A percentile compares a stretch with the other conserved stretches of the same genome.
Conservation (phyloP, 1,140 invertebrate genomes). For the Saccostrea echinata region DNA sequence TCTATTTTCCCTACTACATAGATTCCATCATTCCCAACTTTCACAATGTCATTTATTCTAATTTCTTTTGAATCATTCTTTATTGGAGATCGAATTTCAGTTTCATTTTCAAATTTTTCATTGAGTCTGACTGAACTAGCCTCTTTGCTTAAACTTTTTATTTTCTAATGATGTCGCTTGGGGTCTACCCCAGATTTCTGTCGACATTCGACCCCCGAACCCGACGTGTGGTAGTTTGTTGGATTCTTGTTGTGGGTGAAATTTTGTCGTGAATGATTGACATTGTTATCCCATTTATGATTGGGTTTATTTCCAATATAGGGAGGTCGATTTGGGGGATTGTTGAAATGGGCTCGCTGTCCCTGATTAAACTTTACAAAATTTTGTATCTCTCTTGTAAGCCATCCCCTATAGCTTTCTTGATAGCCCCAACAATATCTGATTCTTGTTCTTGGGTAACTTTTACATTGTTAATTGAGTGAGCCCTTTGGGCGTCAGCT, state of each 20-base stretch:
- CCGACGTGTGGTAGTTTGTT: not conserved
- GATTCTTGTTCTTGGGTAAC: not conserved
- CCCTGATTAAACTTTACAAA: not conserved
- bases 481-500: not conserved
- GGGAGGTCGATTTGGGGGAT: not conserved
- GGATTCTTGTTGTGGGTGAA: not conserved
- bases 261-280: no score
- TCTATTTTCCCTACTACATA: no score
- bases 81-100: not conserved
- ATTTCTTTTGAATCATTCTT: constrained; percentile 34
- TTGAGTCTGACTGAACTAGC: not conserved
- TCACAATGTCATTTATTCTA: constrained; percentile 1
- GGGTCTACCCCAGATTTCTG: not conserved
- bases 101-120: not conserved
- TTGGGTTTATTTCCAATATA: not conserved
- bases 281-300: no score
- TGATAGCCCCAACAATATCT: not conserved
- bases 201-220: not conserved
- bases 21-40: not conserved
- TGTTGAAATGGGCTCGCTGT: not conserved
- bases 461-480: not conserved
- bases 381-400: not conserved
- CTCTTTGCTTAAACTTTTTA: not conserved
- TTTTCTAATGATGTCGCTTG: not conserved
- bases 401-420: not conserved